These are phyloP conservation scores for Epicampocera succincta DNA, from an alignment of 2,888 invertebrate species.

Conservation along the genomic window DNA sequence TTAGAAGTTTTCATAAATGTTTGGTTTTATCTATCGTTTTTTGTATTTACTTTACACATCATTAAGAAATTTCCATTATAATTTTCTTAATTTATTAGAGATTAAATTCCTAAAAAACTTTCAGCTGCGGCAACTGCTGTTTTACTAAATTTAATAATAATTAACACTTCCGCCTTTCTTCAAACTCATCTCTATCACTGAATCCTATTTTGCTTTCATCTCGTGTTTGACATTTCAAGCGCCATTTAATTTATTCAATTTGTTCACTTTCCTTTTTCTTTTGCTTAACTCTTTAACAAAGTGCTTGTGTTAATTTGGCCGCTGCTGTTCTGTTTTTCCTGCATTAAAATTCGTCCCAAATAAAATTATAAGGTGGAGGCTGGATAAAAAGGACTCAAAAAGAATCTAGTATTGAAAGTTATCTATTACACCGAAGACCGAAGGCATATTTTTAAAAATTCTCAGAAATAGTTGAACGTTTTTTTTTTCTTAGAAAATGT, in stretches of 20 bases:
- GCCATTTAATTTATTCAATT: constrained; percentile 20
- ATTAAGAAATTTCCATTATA: too few relatives aligned
- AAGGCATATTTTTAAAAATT: too few relatives aligned
- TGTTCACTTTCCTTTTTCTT: not conserved
- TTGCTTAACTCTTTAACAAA: constrained; percentile 1
- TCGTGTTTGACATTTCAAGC: constrained; percentile 4
- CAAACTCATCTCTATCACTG: constrained; percentile 25
- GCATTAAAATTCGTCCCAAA: not conserved
- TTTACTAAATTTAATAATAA: constrained; percentile 23
- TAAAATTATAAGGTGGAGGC: not conserved
- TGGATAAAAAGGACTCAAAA: not conserved
- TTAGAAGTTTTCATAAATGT: too few relatives aligned
- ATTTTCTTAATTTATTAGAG: too few relatives aligned
- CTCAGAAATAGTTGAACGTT: too few relatives aligned
- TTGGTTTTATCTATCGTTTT: too few relatives aligned
- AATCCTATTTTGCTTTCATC: constrained; percentile 36
- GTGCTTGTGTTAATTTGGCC: constrained; percentile 5
- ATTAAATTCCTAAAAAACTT: not conserved
- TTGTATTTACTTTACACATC: too few relatives aligned
- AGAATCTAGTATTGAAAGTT: too few relatives aligned
- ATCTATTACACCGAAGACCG: too few relatives aligned
- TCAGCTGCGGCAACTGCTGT: constrained; percentile 27
- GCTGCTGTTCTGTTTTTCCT: not conserved
- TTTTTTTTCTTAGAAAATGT: too few relatives aligned
- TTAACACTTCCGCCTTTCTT: constrained; percentile 34